Evolutionary conservation across 2,113 vertebrate species (phyloP), one percentile per base, ranked within the genome.

Genomic region (Pardalotus punctatus): DNA sequence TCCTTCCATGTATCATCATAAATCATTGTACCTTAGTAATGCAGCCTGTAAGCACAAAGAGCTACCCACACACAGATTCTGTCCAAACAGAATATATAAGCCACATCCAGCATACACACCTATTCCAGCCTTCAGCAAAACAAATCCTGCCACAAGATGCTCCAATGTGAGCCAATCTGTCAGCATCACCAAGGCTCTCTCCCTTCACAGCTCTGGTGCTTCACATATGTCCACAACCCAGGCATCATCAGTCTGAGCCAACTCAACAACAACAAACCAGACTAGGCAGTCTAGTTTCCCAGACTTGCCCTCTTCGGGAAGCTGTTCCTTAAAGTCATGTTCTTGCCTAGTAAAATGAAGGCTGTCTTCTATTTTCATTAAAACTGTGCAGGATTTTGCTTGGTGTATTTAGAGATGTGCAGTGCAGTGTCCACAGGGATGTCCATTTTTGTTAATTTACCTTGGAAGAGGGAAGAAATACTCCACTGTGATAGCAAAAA

Each of bases 81-180:
- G 76, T 42, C 70, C 54, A 70, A 95, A 70, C 40, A 88, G 58
- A 72, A 78, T 24, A 36, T 33, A 40, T 19, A 11, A 83, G 71
- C 51, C 48, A n/a, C 36, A 82, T 25, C 36, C 38, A 60, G 58
- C n/a, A 54, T 2, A 33, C 51, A 56, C 3, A 54, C 0, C 2
- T 93, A 83, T 83, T 77, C 79, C 90, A 96, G 85, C 54, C 87
- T 58, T 78, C 71, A 90, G 53, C 61, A 90, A 50, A 81, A 14
- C 42, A 80, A 80, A 35, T 5, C n/a, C 21, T 69, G 43, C 69
- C 61, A 72, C 51, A 45, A 72, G 67, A 20, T 6, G 2, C 45
- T 88, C 78, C 72, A 53, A 2, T 20, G 16, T 11, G 36, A 70
- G 29, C 48, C 61, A 19, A 40, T 56, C 45, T 53, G 40, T 56